Evolutionary conservation across 2,888 invertebrate species (phyloP), one percentile per base, ranked within the genome.

Genomic region (Ochropleura leucogaster): DNA sequence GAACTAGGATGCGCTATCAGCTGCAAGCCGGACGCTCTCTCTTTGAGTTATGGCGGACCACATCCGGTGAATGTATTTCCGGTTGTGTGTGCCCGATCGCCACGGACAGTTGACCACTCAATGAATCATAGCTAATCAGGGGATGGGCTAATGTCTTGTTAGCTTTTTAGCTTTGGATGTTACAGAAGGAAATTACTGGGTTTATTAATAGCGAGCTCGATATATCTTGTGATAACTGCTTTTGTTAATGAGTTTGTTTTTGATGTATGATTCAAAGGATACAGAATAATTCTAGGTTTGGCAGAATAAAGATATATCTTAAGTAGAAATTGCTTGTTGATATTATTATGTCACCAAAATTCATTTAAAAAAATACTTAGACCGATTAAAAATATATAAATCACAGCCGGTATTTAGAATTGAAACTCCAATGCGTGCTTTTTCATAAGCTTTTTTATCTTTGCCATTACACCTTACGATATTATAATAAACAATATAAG

Each of bases 11-110:
- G 82, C 87, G 83, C 87, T 94, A 95, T 94, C 94, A 91, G 93
- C 92, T 91, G 91, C 88, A 87, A 86, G 86, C 91, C 93, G 96
- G 95, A 95, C 87, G 90, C 88, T 87, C 90, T 89, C 90, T 88
- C 93, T 93, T 93, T 96, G 96, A 96, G 90, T 96, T 95, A 96
- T 93, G 93, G 93, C 91, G 89, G 89, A 91, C 93, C 94, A 90
- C 93, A 91, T 96, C 96, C 96, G 95, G 90, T 84, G 90, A 89
- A 90, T 94, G 94, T 94, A 93, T 94, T 93, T 95, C 95, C 95
- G 92, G 89, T 91, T 90, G 89, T 90, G 89, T 90, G 89, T 89
- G 85, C 88, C 80, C 92, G 90, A 90, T 92, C 90, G 90, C 84
- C 80, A 87, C 89, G 94, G 92, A 90, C 91, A 90, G 92, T 91